A percentile compares a stretch with the other conserved stretches of the same genome.
Evolutionary conservation across 2,113 vertebrate species (phyloP).

Genomic region (Peromyscus leucopus): DNA sequence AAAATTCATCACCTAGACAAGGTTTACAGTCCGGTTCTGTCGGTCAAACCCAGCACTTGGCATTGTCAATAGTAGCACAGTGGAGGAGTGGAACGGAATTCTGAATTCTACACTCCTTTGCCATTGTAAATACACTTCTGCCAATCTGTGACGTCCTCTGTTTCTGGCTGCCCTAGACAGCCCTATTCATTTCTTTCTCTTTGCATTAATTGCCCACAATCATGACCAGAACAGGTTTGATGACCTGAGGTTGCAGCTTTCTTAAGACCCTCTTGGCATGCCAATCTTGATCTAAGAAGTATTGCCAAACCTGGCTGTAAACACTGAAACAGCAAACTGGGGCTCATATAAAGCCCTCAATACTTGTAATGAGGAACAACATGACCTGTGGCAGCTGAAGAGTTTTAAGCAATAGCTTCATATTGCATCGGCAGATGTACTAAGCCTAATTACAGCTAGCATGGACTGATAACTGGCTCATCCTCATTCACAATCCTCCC

Average conservation of each 20-base stretch:
- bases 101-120: neutral
- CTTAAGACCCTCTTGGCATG: neutral
- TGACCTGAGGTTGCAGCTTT: neutral
- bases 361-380: neutral
- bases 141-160: neutral
- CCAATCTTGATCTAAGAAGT: neutral
- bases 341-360: neutral
- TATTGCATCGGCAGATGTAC: neutral
- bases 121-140: neutral
- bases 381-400: neutral
- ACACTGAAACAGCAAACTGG: neutral
- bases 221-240: neutral
- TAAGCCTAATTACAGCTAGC: neutral
- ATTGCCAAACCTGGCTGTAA: neutral
- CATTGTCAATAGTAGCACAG: neutral
- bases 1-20: neutral
- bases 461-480: neutral
- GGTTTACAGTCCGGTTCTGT: neutral
- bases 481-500: neutral
- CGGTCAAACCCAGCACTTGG: neutral
- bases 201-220: neutral
- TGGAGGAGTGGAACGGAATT: neutral
- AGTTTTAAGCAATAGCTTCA: neutral
- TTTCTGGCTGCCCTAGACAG: neutral
- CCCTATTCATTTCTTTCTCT: neutral